Percentiles rank a stretch among this genome's conserved stretches.
These are phyloP conservation scores for Eupithecia vulgata DNA, from an alignment of 2,888 invertebrate species.

Conservation along the genomic window DNA sequence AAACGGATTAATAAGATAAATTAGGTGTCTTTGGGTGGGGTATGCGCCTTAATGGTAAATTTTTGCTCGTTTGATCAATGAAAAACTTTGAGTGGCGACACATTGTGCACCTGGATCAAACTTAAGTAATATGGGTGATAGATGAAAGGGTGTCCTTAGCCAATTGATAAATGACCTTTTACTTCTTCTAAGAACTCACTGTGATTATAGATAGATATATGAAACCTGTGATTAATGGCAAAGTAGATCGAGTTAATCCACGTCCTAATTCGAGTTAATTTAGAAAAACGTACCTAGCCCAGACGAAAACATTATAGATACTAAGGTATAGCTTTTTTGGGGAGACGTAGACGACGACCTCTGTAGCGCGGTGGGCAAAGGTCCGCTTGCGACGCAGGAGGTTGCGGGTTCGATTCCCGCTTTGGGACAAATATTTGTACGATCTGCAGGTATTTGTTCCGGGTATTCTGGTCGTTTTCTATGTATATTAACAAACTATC, in stretches of 20 bases:
- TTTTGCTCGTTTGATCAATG: not conserved
- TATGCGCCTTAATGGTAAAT: too few species aligned
- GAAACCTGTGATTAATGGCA: slow-evolving; percentile 5
- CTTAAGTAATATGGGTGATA: not conserved
- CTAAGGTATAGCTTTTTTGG: not conserved
- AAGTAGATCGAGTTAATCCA: not conserved
- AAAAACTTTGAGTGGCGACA: not conserved
- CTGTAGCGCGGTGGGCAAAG: too few species aligned
- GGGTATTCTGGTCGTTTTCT: too few species aligned
- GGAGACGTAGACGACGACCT: too few species aligned
- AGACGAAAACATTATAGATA: not conserved
- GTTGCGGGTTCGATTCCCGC: too few species aligned
- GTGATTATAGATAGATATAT: not conserved
- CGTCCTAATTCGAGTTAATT: not conserved
- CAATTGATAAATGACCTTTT: slow-evolving; percentile 4
- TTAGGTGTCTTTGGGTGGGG: too few species aligned
- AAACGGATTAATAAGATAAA: too few species aligned
- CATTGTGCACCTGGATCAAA: not conserved
- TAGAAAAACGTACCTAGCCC: not conserved
- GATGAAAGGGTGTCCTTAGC: not conserved
- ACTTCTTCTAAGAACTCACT: slow-evolving; percentile 1
- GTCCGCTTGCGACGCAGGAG: too few species aligned
- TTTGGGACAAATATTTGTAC: too few species aligned
- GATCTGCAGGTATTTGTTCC: too few species aligned
- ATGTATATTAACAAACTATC: too few species aligned